Conservation (phyloP, 37 sponge, comb jelly and placozoan genomes). For the Diacarnus erythraeanus region DNA sequence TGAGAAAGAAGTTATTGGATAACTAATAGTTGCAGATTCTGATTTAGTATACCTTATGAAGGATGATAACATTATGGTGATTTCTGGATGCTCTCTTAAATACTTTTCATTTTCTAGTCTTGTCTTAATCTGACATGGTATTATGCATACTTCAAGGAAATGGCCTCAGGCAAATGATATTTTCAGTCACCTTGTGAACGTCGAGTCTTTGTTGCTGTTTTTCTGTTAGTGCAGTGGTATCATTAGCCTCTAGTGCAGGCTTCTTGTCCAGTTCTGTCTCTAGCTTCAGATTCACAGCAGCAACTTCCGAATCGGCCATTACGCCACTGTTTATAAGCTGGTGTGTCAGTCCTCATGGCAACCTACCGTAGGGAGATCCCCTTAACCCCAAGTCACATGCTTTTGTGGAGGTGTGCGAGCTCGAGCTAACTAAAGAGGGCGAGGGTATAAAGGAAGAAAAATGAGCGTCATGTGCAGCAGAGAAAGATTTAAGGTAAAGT, state of each 20-base stretch:
- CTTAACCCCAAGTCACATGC: not conserved
- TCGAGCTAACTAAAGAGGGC: no score
- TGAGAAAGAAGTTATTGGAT: slow-evolving; percentile 7
- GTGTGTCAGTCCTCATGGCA: no score
- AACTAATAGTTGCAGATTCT: not conserved
- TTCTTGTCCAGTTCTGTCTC: slow-evolving; percentile 64
- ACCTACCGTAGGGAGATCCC: no score
- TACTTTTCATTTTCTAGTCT: slow-evolving; percentile 74
- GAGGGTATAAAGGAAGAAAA: no score
- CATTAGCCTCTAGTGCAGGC: slow-evolving; percentile 57
- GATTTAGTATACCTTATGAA: slow-evolving; percentile 55
- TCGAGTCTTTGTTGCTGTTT: slow-evolving; percentile 68
- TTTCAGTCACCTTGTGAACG: slow-evolving; percentile 56
- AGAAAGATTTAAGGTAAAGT: no score
- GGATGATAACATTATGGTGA: slow-evolving; percentile 43
- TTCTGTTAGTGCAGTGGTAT: slow-evolving; percentile 65
- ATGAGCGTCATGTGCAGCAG: no score
- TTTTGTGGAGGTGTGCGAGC: no score
- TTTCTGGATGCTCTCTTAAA: slow-evolving; percentile 74
- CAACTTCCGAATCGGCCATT: no score
- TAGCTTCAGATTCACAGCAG: slow-evolving; percentile 49
- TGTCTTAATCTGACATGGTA: slow-evolving; percentile 48
- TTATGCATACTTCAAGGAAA: not conserved
- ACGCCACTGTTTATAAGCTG: no score
- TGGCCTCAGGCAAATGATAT: not conserved